Percentiles rank a stretch among this genome's conserved stretches.
phyloP scores from a whole-genome alignment of 1,140 invertebrate genomes.

The Eulimnadia texana region DNA sequence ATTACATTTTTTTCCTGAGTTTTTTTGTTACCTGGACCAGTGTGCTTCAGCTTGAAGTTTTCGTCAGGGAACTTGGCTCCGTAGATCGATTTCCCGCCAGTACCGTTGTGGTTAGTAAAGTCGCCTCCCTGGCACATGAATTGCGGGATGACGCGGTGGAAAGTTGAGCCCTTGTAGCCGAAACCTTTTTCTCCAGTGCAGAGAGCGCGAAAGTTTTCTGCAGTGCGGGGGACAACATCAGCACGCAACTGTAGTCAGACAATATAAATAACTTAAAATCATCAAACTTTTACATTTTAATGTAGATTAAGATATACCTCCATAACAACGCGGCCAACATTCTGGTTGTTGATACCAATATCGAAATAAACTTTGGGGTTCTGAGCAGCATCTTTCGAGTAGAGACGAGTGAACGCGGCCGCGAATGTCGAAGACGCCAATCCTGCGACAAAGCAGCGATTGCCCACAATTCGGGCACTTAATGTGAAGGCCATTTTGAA shows the following conservation, averaged over 20 bases:
- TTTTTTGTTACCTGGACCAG: slow-evolving; percentile 49
- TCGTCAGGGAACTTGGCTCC: slow-evolving; percentile 93
- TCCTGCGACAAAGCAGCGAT: neutral
- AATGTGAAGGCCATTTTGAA: slow-evolving; percentile 30
- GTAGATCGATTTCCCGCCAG: slow-evolving; percentile 87
- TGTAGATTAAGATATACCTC: slow-evolving; percentile 49
- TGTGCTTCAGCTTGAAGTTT: slow-evolving; percentile 90
- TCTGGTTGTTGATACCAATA: slow-evolving; percentile 60
- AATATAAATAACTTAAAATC: slow-evolving; percentile 9
- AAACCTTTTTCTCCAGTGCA: slow-evolving; percentile 90
- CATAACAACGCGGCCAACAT: slow-evolving; percentile 71
- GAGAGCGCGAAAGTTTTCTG: slow-evolving; percentile 82
- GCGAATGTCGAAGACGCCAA: too few relatives aligned
- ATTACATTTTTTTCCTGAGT: neutral
- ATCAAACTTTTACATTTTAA: neutral
- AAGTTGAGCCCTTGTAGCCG: slow-evolving; percentile 79
- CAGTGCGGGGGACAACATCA: slow-evolving; percentile 84
- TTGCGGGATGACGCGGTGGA: slow-evolving; percentile 93
- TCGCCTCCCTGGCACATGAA: slow-evolving; percentile 96
- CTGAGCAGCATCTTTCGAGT: slow-evolving; percentile 22
- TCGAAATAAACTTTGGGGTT: slow-evolving; percentile 78
- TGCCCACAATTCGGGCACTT: neutral
- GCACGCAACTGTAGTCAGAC: slow-evolving; percentile 50
- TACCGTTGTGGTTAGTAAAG: slow-evolving; percentile 89
- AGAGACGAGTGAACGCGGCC: neutral